phyloP scores from a whole-genome alignment of 2,797 vertebrate genomes.

The Triplophysa bombifrons region DNA sequence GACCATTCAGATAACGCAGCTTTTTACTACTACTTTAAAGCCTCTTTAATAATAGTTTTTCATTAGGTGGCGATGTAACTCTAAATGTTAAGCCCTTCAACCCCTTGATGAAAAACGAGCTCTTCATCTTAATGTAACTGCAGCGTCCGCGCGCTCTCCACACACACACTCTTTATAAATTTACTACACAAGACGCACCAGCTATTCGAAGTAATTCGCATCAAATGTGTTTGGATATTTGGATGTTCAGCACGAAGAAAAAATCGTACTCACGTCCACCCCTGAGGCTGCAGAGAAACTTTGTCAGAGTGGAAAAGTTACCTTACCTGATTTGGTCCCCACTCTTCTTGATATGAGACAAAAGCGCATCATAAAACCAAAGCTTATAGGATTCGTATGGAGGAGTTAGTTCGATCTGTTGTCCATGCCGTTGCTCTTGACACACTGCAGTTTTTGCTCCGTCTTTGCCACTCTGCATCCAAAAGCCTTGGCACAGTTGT shows the following conservation, averaged over 20 bases:
- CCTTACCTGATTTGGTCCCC: constrained; percentile 14
- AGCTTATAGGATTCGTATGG: background rate
- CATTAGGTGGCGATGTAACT: constrained; percentile 28
- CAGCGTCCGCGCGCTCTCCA: background rate
- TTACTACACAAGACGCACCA: background rate
- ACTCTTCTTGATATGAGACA: constrained; percentile 2
- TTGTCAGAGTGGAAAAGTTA: constrained; percentile 1
- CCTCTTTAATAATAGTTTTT: background rate
- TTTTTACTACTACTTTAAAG: background rate
- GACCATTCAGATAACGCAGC: background rate
- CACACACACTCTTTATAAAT: background rate
- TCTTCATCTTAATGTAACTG: background rate
- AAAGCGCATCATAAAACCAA: constrained; percentile 12
- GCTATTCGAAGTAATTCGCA: background rate
- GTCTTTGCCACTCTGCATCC: constrained; percentile 52
- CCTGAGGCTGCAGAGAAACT: constrained; percentile 43
- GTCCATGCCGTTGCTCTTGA: constrained; percentile 1
- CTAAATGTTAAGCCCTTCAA: background rate
- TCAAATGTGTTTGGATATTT: background rate
- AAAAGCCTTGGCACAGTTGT: constrained; percentile 58
- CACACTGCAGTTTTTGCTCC: constrained; percentile 36
- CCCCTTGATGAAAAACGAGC: constrained; percentile 11
- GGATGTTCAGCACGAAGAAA: constrained; percentile 1
- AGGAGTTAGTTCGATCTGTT: background rate
- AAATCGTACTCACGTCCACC: constrained; percentile 45